Evolutionary conservation across 2,888 invertebrate species (phyloP).

Genomic region (Acleris holmiana): DNA sequence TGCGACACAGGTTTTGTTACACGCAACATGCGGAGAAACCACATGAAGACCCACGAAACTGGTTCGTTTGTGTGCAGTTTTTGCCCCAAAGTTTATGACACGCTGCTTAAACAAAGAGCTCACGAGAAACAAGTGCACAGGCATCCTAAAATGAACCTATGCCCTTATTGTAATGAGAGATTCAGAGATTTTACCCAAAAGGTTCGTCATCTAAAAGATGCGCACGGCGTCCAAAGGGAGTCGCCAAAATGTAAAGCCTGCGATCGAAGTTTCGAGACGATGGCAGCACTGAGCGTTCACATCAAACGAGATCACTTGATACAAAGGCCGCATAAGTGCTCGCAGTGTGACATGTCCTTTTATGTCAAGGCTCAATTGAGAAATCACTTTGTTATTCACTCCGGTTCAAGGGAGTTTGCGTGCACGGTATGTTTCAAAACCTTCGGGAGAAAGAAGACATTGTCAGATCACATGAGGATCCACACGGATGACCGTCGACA

Average conservation of each 20-base stretch:
- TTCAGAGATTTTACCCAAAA: constrained; percentile 60
- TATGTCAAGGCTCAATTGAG: constrained; percentile 58
- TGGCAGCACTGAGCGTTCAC: constrained; percentile 31
- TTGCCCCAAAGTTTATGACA: constrained; percentile 78
- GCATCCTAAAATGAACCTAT: constrained; percentile 55
- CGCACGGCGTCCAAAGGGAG: constrained; percentile 52
- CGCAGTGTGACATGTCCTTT: constrained; percentile 55
- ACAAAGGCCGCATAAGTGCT: constrained; percentile 42
- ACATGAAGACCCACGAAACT: constrained; percentile 58
- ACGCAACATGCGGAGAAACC: constrained; percentile 56
- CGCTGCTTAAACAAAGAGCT: constrained; percentile 67
- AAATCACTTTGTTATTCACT: constrained; percentile 63
- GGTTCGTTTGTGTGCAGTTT: constrained; percentile 62
- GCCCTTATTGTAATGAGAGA: constrained; percentile 62
- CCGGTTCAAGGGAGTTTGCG: constrained; percentile 57
- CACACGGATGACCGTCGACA: constrained; percentile 43
- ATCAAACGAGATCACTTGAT: constrained; percentile 34
- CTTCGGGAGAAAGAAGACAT: constrained; percentile 44
- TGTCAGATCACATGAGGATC: constrained; percentile 47
- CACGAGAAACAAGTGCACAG: constrained; percentile 73
- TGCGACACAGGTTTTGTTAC: constrained; percentile 61
- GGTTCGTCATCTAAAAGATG: constrained; percentile 55
- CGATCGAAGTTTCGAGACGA: constrained; percentile 31
- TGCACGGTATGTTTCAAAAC: constrained; percentile 61
- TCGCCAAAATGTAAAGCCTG: constrained; percentile 33